Evolutionary conservation across 1,140 invertebrate genomes (phyloP), one percentile per base, ranked within the genome.

Genomic region (Epicauta chinensis): DNA sequence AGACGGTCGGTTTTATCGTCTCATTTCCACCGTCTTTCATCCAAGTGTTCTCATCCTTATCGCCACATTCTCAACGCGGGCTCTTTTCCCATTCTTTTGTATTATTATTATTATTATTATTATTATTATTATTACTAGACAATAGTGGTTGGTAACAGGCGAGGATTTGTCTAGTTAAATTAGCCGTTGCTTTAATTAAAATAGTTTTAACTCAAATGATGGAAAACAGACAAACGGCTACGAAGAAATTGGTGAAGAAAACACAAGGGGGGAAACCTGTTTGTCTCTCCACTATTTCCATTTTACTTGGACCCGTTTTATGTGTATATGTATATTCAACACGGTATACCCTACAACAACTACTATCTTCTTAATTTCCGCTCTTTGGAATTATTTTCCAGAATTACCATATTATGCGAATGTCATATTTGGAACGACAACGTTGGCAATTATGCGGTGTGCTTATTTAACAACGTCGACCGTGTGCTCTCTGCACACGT

Each of bases 171-270:
- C 58, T 63, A 63, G 58, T 63, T 60, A 61, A 63, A 63, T 63
- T 63, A 63, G 58, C 61, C 61, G 61, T 63, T 59, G 61, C 58
- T 59, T 63, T 63, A 63, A 63, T 63, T 63, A 63, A 61, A 63
- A 61, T 63, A 63, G 61, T 63, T 62, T 56, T 40, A 56, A 56
- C 51, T 48, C 46, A 55, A 61, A 48, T 60, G 59, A 58, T 60
- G 59, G 56, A 61, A 61, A 61, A 55, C 52, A 53, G 51, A 51
- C 41, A 16, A 17, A 35, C 4, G 4, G 23, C 4, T 23, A 23
- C 4, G 23, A 7, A 23, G 23, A 23, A 7, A 34, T 13, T n/a
- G n/a, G n/a, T n/a, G n/a, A n/a, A n/a, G n/a, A n/a, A n/a, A n/a
- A n/a, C n/a, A n/a, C n/a, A n/a, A n/a, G n/a, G n/a, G 23, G 7